Evolutionary conservation across 2,113 vertebrate genomes (phyloP), one percentile per base, ranked within the genome.

Genomic region (Chamaea fasciata): DNA sequence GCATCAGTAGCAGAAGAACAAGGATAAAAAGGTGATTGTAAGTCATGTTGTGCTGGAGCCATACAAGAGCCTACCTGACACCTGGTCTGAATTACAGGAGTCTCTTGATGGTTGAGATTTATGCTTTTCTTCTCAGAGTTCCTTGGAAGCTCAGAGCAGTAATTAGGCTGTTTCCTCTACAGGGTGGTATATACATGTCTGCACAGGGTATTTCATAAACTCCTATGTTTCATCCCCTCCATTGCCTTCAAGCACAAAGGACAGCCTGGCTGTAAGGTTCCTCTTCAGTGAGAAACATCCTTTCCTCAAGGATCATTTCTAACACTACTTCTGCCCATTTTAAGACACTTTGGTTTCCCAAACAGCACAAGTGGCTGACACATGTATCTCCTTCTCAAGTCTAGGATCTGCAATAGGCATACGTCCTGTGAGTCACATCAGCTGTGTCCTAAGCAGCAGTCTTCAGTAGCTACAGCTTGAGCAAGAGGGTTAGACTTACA

Each of bases 161-260:
- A 73, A 85, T 60, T 84, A 68, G 1, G 3, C 52, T 15, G 12
- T 41, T 17, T 17, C 30, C 44, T 18, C 83, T 33, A 3, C 3
- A 63, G 56, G 21, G 33, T 55, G 17, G 50, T 64, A 31, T 46
- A 42, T 63, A 50, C 9, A 26, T 8, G 16, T 56, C 73, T 71
- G 52, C 31, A 76, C 24, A 35, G 13, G 33, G n/a, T 44, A n/a
- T 68, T 55, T 47, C 31, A 79, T 24, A 37, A 74, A 74, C 17
- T 85, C 49, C 33, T 70, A 2, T 0, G 0, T 23, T 81, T 70
- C 0, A 0, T 55, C 53, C 52, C 22, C 62, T 71, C 37, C n/a
- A 7, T 3, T 64, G 33, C 44, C 44, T 90, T 81, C 2, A 5
- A 56, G 74, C 4, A 4, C 9, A 59, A 24, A 85, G 31, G 46